Evolutionary conservation across 2,113 vertebrate genomes (phyloP).

Genomic region (Ceuthmochares aereus): DNA sequence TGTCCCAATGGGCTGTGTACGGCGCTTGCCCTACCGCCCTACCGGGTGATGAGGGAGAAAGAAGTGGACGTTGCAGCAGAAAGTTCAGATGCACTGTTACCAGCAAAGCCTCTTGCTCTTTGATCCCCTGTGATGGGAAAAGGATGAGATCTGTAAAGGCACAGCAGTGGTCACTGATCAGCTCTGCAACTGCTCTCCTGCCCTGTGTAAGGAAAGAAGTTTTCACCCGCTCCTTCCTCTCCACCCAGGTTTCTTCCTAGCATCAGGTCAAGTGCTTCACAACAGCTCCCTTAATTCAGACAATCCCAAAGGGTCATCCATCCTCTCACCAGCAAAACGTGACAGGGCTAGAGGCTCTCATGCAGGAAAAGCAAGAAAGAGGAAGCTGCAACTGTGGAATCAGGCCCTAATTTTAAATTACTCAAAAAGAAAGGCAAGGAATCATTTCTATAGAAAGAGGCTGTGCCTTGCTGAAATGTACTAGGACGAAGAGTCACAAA

Average conservation of each 20-base stretch:
- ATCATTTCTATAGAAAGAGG: neutral
- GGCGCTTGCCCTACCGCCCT: too few species aligned
- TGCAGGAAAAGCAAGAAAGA: accelerated
- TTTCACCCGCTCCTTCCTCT: neutral
- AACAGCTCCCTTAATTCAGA: neutral
- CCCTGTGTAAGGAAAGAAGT: neutral
- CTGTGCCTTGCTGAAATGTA: neutral
- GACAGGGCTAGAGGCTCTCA: neutral
- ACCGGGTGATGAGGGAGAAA: accelerated
- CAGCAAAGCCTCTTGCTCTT: neutral
- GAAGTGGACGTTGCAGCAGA: neutral
- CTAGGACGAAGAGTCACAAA: neutral
- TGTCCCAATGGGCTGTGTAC: accelerated
- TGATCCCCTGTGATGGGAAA: neutral
- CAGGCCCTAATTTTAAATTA: neutral
- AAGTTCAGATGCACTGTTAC: neutral
- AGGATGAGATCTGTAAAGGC: neutral
- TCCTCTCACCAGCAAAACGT: neutral
- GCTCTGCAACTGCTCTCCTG: neutral
- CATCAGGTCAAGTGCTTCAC: accelerated
- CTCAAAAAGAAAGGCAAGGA: neutral
- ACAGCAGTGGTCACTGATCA: neutral
- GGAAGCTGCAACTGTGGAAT: neutral
- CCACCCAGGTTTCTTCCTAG: neutral
- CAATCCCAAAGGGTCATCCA: neutral